Base-by-base conservation (phyloP, 1,140 invertebrate genomes). In the Aricia agestis region DNA sequence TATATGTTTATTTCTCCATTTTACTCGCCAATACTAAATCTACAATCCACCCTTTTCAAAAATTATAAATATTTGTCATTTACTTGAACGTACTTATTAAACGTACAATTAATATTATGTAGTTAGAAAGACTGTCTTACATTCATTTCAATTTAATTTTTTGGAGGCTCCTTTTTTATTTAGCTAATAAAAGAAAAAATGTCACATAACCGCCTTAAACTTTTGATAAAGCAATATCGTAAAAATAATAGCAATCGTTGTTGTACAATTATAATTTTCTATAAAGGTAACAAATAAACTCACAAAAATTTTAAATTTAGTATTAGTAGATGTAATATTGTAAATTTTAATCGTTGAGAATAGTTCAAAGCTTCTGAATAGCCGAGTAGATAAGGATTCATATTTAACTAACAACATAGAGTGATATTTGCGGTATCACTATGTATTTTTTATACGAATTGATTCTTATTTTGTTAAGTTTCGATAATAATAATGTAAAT, bases 401-500 rank as follows among this genome's bases (percentile, higher is more conserved):
- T 66, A 66, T 66, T 66, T 66, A 63, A 63, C 58, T 25, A 52
- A 63, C 18, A 63, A 17, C 59, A 17, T 25, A 4, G 19, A 63
- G 19, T 63, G 18, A 11, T 63, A 9, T 63, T 19, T 63, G 17
- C 19, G 18, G 6, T 19, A 36, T 11, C 31, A 66, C 31, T 36
- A 66, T 66, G 65, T 19, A 69, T n/a, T 32, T 58, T 59, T 36
- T 58, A 58, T 32, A 11, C 57, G n/a, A 45, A 36, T 69, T 17
- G 25, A 52, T 19, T 13, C 25, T 68, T 17, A n/a, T 68, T 68
- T 13, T 52, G 2, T 7, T 63, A 63, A 11, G 31, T 19, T 18
- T 19, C 7, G 1, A 10, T 19, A 19, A 6, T 25, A 11, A 11
- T 19, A 11, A 25, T 11, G 19, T 63, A 19, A 11, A 63, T 25